Evolutionary conservation across 2,888 invertebrate genomes (phyloP).

Genomic region (Cheiracanthium punctorium): DNA sequence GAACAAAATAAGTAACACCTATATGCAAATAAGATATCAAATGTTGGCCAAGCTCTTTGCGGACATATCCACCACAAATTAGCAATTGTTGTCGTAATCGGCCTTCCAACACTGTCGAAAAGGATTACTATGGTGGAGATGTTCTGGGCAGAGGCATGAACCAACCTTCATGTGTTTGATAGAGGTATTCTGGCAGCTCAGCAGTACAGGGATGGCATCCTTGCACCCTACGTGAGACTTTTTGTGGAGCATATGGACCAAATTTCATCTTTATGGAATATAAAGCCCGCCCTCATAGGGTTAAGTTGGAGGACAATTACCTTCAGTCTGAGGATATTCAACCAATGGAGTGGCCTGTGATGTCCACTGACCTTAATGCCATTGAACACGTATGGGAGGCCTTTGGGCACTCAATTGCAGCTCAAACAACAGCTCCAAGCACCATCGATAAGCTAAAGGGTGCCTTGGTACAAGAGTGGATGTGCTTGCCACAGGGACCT

Average conservation of each 20-base stretch:
- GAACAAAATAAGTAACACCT: no score
- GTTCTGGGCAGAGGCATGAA: not conserved
- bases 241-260: not conserved
- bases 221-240: no score
- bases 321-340: not conserved
- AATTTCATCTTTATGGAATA: not conserved
- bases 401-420: not conserved
- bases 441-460: not conserved
- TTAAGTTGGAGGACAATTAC: not conserved
- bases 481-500: not conserved
- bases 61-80: no score
- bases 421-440: not conserved
- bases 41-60: no score
- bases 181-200: not conserved
- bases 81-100: not conserved
- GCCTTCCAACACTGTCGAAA: slow-evolving; percentile 3
- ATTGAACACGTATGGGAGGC: no score
- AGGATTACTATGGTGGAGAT: not conserved
- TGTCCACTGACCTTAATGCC: not conserved
- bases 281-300: not conserved
- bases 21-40: no score
- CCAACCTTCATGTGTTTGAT: not conserved
- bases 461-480: no score
- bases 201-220: not conserved
- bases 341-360: not conserved